phyloP scores from a whole-genome alignment of 2,797 vertebrate genomes.

The Darevskia mixta region DNA sequence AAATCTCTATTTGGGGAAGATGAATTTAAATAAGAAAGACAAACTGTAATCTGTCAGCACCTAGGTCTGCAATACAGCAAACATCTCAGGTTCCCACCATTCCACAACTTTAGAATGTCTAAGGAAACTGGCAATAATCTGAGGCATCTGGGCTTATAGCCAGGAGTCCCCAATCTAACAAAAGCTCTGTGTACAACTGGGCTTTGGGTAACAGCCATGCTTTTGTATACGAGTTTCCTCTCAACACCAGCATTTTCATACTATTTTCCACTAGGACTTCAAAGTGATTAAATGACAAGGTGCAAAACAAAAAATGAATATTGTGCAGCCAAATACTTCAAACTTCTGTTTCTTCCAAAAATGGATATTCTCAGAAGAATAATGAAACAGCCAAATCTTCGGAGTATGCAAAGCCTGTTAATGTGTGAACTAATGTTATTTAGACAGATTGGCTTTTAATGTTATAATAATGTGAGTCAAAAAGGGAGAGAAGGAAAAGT shows the following conservation, averaged over 20 bases:
- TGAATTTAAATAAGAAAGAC: not conserved
- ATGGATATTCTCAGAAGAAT: slow-evolving; percentile 25
- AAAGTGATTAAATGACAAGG: slow-evolving; percentile 35
- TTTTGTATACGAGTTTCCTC: slow-evolving; percentile 42
- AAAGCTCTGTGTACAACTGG: slow-evolving; percentile 36
- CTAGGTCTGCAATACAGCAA: slow-evolving; percentile 18
- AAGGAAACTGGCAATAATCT: slow-evolving; percentile 3
- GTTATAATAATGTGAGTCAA: not conserved
- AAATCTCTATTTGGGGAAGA: not conserved
- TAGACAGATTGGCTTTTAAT: not conserved
- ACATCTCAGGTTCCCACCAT: slow-evolving; percentile 26
- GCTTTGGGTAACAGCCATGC: slow-evolving; percentile 34
- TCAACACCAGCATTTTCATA: slow-evolving; percentile 35
- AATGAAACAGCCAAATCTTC: slow-evolving; percentile 15
- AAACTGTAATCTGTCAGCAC: slow-evolving; percentile 18
- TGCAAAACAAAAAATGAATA: not conserved
- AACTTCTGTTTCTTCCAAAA: slow-evolving; percentile 10
- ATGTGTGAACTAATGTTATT: not conserved
- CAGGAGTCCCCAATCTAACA: slow-evolving; percentile 48
- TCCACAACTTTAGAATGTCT: slow-evolving; percentile 32
- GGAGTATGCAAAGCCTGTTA: not conserved
- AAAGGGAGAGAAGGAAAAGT: not conserved
- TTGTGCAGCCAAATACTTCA: slow-evolving; percentile 26
- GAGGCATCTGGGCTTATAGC: slow-evolving; percentile 38
- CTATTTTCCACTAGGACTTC: slow-evolving; percentile 26